Percentiles rank a stretch among this genome's conserved stretches.
These are phyloP conservation scores for Microctonus aethiopoides DNA, from an alignment of 2,888 invertebrate species.

Conservation along the genomic window DNA sequence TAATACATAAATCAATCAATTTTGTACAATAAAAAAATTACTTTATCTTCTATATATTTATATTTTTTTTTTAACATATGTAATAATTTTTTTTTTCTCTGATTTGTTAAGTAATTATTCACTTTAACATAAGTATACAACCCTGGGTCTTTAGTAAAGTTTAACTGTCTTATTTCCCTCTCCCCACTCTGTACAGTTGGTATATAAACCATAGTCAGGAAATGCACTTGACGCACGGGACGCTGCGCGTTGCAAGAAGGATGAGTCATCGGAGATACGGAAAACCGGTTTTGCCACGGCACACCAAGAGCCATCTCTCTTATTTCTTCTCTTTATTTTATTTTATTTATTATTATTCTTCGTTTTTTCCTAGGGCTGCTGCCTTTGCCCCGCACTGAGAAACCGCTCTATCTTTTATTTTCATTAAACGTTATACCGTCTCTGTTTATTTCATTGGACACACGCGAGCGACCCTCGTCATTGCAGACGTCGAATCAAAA, in stretches of 20 bases:
- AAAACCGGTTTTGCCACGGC: conserved; percentile 62
- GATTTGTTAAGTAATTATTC: conserved; percentile 26
- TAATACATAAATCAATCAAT: no score
- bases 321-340: conserved; percentile 22
- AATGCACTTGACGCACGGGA: conserved; percentile 64
- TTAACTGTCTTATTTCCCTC: not conserved
- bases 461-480: conserved; percentile 30
- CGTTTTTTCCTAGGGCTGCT: not conserved
- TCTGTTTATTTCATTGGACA: conserved; percentile 59
- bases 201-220: conserved; percentile 57
- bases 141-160: conserved; percentile 34
- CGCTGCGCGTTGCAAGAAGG: conserved; percentile 47
- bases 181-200: conserved; percentile 29
- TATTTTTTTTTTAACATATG: no score
- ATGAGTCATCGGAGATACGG: conserved; percentile 66
- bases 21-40: no score
- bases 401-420: conserved; percentile 30
- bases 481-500: conserved; percentile 41
- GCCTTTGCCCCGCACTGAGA: not conserved
- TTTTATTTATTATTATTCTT: not conserved
- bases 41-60: no score
- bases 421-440: conserved; percentile 25
- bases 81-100: not conserved
- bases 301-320: conserved; percentile 30
- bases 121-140: conserved; percentile 41